These are phyloP conservation scores for Oceanodroma leucorhoa DNA, from an alignment of 2,797 vertebrate genomes.

Conservation along the genomic window DNA sequence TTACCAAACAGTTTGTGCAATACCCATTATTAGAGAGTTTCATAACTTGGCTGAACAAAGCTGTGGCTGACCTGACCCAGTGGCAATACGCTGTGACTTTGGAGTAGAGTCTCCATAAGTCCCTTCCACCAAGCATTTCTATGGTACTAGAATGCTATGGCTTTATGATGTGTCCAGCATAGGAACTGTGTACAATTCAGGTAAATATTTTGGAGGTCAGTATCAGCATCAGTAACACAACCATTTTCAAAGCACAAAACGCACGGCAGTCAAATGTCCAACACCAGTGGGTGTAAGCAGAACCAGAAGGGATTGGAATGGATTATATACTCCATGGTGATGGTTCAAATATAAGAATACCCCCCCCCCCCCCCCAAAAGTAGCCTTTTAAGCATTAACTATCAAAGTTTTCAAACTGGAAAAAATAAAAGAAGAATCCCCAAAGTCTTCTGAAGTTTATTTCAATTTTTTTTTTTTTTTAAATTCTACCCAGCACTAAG, in stretches of 20 bases:
- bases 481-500: background rate
- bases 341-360: background rate
- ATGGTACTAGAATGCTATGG: background rate
- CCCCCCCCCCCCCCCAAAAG: fast-evolving
- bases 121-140: background rate
- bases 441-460: background rate
- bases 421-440: background rate
- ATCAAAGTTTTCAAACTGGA: background rate
- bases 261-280: background rate
- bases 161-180: background rate
- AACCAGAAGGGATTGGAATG: background rate
- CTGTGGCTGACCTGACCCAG: background rate
- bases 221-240: background rate
- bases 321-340: background rate
- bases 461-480: background rate
- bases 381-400: background rate
- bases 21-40: background rate
- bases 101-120: background rate
- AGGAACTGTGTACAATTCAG: background rate
- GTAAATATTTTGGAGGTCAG: background rate
- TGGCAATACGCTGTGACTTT: background rate
- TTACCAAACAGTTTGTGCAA: background rate
- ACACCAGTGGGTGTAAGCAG: background rate
- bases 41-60: background rate
- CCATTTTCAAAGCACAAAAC: background rate